Evolutionary conservation across 37 sponge, comb jelly and placozoan species (phyloP), one percentile per base, ranked within the genome.

Genomic region (Hormiphora californensis): DNA sequence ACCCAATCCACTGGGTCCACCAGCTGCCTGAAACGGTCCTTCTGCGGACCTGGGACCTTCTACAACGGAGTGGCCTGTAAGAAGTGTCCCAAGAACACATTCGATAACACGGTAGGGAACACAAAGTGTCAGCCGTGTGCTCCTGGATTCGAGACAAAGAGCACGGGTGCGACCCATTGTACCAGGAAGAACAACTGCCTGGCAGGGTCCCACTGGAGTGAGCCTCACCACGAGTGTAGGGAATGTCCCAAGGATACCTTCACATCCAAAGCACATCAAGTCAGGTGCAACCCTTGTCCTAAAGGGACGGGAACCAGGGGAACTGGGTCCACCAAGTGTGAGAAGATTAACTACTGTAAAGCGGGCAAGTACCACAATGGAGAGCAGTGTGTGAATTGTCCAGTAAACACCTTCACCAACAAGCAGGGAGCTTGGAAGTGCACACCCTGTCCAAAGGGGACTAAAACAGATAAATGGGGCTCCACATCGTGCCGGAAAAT

Each of bases 111-210:
- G 5, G 61, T 57, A 15, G 61, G 61, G 5, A 57, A 57, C 61
- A 57, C 61, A 19, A 30, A 57, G 27, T 57, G 61, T 15, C 5
- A 25, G 27, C 61, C 61, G n/a, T 57, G 61, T 12, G 30, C 61
- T 19, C 61, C n/a, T 4, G 61, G 61, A 19, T 15, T 28, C 22
- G 61, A 57, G 27, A 57, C 61, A 19, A 57, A 57, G n/a, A 5
- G 3, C 3, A 12, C 61, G 4, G 61, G 61, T 28, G 61, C 61
- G n/a, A 57, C 61, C 17, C 7, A 30, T 25, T 57, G 61, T 30
- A 57, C 61, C 61, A 57, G 61, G 61, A 57, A 57, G 61, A 57
- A 57, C 61, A 57, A 57, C 61, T 57, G 61, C 22, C 61, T 28
- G 22, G 17, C 61, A 21, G 61, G 61, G 7, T 5, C 61, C 61